Evolutionary conservation across 2,113 vertebrate species (phyloP).

Genomic region (Crypturellus undulatus): DNA sequence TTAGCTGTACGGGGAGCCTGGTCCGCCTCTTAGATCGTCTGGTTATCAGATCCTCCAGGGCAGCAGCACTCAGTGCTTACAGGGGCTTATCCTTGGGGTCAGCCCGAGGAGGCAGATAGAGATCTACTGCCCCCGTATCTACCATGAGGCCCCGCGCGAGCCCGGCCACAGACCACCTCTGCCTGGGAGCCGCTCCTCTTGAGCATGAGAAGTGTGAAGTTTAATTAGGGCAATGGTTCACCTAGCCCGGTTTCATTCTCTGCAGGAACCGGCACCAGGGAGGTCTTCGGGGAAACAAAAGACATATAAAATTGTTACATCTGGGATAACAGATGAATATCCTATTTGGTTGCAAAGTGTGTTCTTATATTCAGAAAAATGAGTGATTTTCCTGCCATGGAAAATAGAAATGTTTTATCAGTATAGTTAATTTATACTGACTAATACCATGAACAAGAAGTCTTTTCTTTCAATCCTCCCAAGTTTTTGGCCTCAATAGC

Average conservation of each 20-base stretch:
- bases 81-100: not conserved
- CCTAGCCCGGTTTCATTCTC: not conserved
- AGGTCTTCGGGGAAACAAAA: not conserved
- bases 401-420: not conserved
- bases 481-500: not conserved
- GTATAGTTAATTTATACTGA: conserved; percentile 1
- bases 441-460: not conserved
- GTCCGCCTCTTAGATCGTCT: not conserved
- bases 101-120: not conserved
- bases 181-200: not conserved
- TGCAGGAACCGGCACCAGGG: not conserved
- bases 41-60: not conserved
- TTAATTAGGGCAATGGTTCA: not conserved
- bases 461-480: not conserved
- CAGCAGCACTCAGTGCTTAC: not conserved
- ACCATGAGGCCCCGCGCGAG: not conserved
- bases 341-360: not conserved
- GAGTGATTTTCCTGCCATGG: not conserved
- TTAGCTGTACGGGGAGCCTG: not conserved
- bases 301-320: accelerated
- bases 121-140: not conserved
- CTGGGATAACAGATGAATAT: not conserved
- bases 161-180: not conserved
- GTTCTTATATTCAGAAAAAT: not conserved
- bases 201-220: not conserved